A percentile compares a stretch with the other conserved stretches of the same genome.
phyloP scores from a whole-genome alignment of 2,888 invertebrate genomes.

The Dione juno region DNA sequence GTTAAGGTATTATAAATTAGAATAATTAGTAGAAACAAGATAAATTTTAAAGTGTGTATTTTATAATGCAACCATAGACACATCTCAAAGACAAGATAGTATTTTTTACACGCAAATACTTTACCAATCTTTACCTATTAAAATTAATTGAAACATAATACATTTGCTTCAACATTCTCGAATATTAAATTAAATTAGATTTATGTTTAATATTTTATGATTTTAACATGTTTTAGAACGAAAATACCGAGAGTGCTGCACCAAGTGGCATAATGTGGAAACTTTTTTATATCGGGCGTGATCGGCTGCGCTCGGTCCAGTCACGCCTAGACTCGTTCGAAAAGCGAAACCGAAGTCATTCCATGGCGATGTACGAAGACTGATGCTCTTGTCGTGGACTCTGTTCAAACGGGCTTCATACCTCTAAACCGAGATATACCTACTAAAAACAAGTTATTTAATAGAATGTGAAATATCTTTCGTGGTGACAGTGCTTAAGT shows the following conservation, averaged over 20 bases:
- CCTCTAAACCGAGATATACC: conserved; percentile 70
- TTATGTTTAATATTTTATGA: neutral
- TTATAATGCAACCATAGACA: conserved; percentile 14
- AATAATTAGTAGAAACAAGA: too few relatives aligned
- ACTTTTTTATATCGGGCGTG: conserved; percentile 57
- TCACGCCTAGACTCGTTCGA: conserved; percentile 83
- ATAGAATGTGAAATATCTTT: conserved; percentile 74
- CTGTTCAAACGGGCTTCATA: conserved; percentile 76
- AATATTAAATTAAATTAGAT: neutral
- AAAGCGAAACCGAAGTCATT: conserved; percentile 81
- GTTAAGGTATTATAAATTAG: too few relatives aligned
- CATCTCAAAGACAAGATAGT: neutral
- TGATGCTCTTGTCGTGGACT: conserved; percentile 81
- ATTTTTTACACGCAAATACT: too few relatives aligned
- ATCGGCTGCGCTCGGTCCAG: conserved; percentile 76
- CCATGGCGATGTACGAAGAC: conserved; percentile 81
- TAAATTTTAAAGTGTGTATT: neutral
- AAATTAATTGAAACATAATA: too few relatives aligned
- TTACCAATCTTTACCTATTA: neutral
- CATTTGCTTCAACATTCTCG: too few relatives aligned
- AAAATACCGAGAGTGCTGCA: conserved; percentile 58
- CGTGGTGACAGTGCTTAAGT: conserved; percentile 75
- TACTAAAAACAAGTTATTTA: conserved; percentile 65
- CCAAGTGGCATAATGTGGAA: conserved; percentile 53
- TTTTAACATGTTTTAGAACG: conserved; percentile 54